phyloP scores from a whole-genome alignment of 2,113 vertebrate species.

The Willisornis vidua region DNA sequence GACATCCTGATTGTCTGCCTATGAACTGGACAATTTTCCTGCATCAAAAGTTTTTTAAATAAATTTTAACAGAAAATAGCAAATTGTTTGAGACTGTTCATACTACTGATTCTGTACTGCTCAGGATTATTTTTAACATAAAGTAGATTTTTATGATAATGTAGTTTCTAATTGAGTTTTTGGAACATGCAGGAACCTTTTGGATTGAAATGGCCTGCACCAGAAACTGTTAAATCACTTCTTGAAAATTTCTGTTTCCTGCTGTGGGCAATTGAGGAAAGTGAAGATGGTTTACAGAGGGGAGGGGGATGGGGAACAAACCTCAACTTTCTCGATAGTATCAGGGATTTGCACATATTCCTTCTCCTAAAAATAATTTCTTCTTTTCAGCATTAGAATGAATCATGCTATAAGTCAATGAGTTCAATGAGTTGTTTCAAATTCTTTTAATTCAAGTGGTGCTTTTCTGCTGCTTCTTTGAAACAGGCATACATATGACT shows the following conservation, averaged over 20 bases:
- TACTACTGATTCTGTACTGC: not conserved
- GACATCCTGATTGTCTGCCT: not conserved
- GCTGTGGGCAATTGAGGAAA: not conserved
- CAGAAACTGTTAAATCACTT: slow-evolving; percentile 21
- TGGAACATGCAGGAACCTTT: not conserved
- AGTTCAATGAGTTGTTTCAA: not conserved
- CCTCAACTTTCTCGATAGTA: not conserved
- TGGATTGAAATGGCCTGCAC: not conserved
- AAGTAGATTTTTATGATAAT: not conserved
- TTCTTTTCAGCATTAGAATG: slow-evolving; percentile 42
- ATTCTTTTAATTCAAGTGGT: not conserved
- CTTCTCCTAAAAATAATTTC: slow-evolving; percentile 14
- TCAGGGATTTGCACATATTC: not conserved
- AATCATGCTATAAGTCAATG: not conserved
- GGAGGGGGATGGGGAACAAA: not conserved
- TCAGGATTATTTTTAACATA: slow-evolving; percentile 1
- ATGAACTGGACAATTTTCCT: not conserved
- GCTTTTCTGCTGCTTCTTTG: not conserved
- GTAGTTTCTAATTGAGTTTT: not conserved
- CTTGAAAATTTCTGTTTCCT: not conserved
- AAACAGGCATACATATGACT: slow-evolving; percentile 5
- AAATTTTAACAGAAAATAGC: not conserved
- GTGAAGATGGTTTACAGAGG: not conserved
- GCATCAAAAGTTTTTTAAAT: not conserved
- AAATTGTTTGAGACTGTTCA: not conserved